phyloP scores from a whole-genome alignment of 2,113 vertebrate species.

The Oncorhynchus tshawytscha region DNA sequence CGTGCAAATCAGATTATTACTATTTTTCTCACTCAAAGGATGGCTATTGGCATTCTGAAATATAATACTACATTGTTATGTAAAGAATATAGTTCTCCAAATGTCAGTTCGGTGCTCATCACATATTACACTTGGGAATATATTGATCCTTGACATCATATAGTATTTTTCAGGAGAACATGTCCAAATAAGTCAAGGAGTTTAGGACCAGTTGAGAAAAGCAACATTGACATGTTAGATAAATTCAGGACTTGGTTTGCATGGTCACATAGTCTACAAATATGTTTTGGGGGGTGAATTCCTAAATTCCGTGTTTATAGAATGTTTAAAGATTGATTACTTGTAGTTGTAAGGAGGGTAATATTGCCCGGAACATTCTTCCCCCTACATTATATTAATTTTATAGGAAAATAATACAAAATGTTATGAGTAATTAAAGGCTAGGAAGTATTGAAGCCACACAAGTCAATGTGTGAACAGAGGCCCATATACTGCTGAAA shows the following conservation, averaged over 20 bases:
- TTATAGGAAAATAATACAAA: neutral
- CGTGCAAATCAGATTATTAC: slow-evolving; percentile 40
- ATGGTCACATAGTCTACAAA: neutral
- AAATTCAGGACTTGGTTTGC: neutral
- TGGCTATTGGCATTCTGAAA: neutral
- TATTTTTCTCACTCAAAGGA: neutral
- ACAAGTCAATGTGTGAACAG: neutral
- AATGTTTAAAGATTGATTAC: neutral
- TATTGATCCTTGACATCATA: neutral
- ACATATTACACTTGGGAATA: neutral
- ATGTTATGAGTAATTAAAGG: neutral
- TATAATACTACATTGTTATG: neutral
- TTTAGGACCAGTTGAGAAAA: neutral
- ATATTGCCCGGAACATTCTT: neutral
- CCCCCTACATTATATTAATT: neutral
- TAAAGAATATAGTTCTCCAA: neutral
- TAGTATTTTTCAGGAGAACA: neutral
- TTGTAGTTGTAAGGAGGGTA: neutral
- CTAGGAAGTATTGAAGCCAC: neutral
- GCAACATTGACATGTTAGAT: neutral
- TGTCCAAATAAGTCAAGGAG: neutral
- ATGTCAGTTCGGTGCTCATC: neutral
- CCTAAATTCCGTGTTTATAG: neutral
- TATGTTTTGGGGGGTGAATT: neutral
- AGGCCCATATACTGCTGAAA: neutral